Evolutionary conservation across 1,140 invertebrate genomes (phyloP).

Genomic region (Acyrthosiphon pisum): DNA sequence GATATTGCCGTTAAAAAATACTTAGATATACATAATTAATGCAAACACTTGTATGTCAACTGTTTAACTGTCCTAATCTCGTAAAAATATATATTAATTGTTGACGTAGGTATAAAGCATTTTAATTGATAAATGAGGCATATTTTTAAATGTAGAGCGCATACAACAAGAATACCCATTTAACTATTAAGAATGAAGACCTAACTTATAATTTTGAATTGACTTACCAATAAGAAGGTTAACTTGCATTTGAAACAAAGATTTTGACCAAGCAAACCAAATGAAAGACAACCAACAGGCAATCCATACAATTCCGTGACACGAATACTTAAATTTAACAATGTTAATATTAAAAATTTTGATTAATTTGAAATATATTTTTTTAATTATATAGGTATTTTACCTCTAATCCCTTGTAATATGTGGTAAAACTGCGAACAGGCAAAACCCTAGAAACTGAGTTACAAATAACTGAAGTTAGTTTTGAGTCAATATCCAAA

Average conservation of each 20-base stretch:
- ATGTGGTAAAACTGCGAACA: background rate
- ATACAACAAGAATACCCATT: slow-evolving; percentile 64
- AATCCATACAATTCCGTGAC: slow-evolving; percentile 89
- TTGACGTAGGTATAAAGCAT: background rate
- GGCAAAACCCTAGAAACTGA: slow-evolving; percentile 35
- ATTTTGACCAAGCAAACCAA: slow-evolving; percentile 72
- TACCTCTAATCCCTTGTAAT: slow-evolving; percentile 56
- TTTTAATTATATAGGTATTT: background rate
- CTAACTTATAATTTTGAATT: background rate
- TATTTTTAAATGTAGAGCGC: background rate
- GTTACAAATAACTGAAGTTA: slow-evolving; percentile 30
- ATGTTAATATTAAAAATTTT: background rate
- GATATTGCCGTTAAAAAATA: background rate
- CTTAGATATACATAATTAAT: background rate
- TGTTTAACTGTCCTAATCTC: background rate
- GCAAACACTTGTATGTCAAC: background rate
- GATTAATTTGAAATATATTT: background rate
- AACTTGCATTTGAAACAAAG: slow-evolving; percentile 79
- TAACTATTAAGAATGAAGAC: slow-evolving; percentile 62
- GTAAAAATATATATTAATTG: background rate
- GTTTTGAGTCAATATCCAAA: slow-evolving; percentile 1
- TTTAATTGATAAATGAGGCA: background rate
- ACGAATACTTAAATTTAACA: slow-evolving; percentile 73
- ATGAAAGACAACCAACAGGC: slow-evolving; percentile 75
- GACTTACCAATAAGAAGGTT: slow-evolving; percentile 82